phyloP scores from a whole-genome alignment of 2,888 invertebrate species.

The Lysandra coridon region DNA sequence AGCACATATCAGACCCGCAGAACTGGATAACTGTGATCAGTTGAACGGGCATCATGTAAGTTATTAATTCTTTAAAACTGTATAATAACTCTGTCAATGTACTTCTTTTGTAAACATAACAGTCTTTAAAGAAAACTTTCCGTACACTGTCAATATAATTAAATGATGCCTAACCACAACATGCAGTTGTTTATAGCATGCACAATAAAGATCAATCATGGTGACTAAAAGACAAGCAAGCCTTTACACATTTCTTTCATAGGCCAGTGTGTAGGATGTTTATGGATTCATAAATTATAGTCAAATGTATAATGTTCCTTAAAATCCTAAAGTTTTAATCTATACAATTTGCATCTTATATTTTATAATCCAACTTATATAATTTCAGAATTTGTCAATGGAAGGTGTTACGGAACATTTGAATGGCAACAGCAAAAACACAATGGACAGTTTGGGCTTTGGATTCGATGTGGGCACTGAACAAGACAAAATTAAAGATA shows the following conservation, averaged over 20 bases:
- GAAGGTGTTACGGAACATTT: constrained; percentile 63
- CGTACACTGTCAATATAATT: not conserved
- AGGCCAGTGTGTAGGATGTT: too few relatives aligned
- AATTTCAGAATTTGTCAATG: constrained; percentile 68
- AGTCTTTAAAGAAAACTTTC: not conserved
- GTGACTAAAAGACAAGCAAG: not conserved
- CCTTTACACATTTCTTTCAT: too few relatives aligned
- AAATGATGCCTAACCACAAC: not conserved
- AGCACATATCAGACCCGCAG: constrained; percentile 82
- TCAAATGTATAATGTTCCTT: too few relatives aligned
- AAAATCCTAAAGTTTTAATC: too few relatives aligned
- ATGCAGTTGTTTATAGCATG: not conserved
- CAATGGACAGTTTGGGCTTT: constrained; percentile 71
- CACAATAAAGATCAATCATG: not conserved
- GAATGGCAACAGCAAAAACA: constrained; percentile 70
- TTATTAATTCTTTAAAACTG: constrained; percentile 19
- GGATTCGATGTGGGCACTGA: constrained; percentile 71
- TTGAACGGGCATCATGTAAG: constrained; percentile 80
- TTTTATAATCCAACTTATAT: not conserved
- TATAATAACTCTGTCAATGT: too few relatives aligned
- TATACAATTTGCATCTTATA: not conserved
- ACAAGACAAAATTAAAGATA: constrained; percentile 70
- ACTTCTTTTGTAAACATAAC: too few relatives aligned
- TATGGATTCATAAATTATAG: too few relatives aligned
- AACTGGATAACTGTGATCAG: constrained; percentile 78